Base-by-base conservation (phyloP, 2,797 vertebrate genomes). In the Sebastes diploproa region DNA sequence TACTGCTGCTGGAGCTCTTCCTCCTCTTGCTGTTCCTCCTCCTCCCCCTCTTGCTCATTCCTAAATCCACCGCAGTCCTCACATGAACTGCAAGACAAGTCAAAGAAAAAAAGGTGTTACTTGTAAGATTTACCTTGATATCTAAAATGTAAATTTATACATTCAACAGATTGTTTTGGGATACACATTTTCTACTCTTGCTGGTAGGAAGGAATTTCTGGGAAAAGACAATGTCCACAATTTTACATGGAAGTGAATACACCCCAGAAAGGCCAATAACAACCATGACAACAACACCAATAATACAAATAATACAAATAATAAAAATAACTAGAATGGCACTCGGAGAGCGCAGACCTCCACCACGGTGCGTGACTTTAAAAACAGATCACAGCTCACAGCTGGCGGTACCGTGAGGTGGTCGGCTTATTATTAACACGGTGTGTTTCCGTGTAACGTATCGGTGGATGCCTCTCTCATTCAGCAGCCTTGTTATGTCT, bases 11-110 rank as follows among this genome's bases (percentile, higher is more conserved):
- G 90, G 95, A 96, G 81, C 92, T 95, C 90, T 96, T 97, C 93
- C 96, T 95, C 87, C 94, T 95, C 88, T 89, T 96, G 90, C 90
- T 97, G 88, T 89, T 94, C 88, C 96, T 97, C 91, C 96, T 96
- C 94, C 94, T 96, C 88, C 96, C 96, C 75, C 92, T 96, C 78
- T 93, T 97, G 82, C 95, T 97, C 97, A 98, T 98, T 82, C 79
- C 93, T 60, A 70, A 74, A 68, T 74, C 56, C 14, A 22, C 12
- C 9, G 6, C 67, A 8, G 60, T 7, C 16, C 16, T 72, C 63
- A 75, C 77, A 79, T 73, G 16, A 27, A 11, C 86, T 91, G 87
- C 2, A 75, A 30, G 6, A 56, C 12, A 78, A 67, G 25, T 12
- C 32, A 81, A 56, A 55, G 0, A 20, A 71, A 74, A 60, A 1